phyloP scores from a whole-genome alignment of 2,888 invertebrate genomes.

The Plusia festucae region DNA sequence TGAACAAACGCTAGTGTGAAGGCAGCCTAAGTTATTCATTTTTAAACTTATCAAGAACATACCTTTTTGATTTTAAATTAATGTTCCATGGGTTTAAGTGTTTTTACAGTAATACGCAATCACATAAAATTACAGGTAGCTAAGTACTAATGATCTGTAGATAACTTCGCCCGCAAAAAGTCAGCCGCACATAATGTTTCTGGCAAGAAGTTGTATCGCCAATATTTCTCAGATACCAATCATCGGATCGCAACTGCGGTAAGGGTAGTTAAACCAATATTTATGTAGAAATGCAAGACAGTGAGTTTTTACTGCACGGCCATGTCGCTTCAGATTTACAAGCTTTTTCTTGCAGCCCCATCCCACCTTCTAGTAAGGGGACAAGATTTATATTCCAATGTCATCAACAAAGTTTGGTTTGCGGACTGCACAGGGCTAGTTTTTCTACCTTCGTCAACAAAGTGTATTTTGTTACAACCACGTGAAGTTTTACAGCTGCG shows the following conservation, averaged over 20 bases:
- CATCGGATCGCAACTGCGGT: constrained; percentile 60
- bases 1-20: too few relatives aligned
- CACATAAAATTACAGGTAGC: constrained; percentile 13
- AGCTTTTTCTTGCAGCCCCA: constrained; percentile 43
- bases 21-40: too few relatives aligned
- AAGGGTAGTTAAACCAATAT: constrained; percentile 72
- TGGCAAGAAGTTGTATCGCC: constrained; percentile 49
- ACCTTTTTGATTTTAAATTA: constrained; percentile 2
- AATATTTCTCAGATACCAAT: constrained; percentile 62
- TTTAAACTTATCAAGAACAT: constrained; percentile 6
- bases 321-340: constrained; percentile 65
- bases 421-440: constrained; percentile 60
- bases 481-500: constrained; percentile 73
- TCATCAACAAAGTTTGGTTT: constrained; percentile 40
- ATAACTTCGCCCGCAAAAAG: constrained; percentile 39
- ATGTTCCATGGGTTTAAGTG: background rate
- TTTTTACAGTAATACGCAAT: constrained; percentile 27
- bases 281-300: constrained; percentile 80
- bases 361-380: constrained; percentile 42
- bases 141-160: constrained; percentile 22
- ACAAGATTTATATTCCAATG: constrained; percentile 54
- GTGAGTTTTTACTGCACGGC: constrained; percentile 72
- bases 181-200: constrained; percentile 39
- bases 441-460: constrained; percentile 67
- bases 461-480: constrained; percentile 73